A percentile compares a stretch with the other conserved stretches of the same genome.
These are phyloP conservation scores for Chiloscyllium punctatum DNA, from an alignment of 2,797 vertebrate species.

Conservation along the genomic window DNA sequence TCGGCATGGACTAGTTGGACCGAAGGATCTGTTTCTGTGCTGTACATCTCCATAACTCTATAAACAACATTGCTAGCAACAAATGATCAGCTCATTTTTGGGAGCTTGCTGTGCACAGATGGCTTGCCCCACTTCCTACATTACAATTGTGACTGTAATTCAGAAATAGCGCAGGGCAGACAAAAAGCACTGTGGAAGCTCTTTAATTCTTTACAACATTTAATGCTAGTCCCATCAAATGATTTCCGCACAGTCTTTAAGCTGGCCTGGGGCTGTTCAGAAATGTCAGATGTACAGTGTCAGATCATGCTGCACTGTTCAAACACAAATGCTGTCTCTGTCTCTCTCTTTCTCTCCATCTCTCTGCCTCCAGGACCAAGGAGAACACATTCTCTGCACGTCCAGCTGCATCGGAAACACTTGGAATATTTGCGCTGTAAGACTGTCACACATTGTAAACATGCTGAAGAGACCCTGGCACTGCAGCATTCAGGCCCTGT, in stretches of 20 bases:
- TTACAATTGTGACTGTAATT: neutral
- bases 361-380: neutral
- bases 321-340: neutral
- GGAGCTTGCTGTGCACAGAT: neutral
- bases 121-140: neutral
- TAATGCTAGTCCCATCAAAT: neutral
- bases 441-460: neutral
- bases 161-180: neutral
- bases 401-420: neutral
- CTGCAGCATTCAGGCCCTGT: neutral
- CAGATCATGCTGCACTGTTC: neutral
- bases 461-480: neutral
- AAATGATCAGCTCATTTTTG: neutral
- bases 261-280: neutral
- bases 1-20: too few species aligned
- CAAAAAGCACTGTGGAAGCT: neutral
- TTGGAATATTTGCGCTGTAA: neutral
- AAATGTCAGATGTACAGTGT: neutral
- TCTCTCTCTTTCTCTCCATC: neutral
- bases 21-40: too few species aligned
- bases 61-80: neutral
- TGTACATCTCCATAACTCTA: too few species aligned
- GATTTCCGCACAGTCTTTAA: neutral
- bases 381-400: neutral
- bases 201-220: neutral